Evolutionary conservation across 2,888 invertebrate genomes (phyloP).

Genomic region (Melipona bicolor): DNA sequence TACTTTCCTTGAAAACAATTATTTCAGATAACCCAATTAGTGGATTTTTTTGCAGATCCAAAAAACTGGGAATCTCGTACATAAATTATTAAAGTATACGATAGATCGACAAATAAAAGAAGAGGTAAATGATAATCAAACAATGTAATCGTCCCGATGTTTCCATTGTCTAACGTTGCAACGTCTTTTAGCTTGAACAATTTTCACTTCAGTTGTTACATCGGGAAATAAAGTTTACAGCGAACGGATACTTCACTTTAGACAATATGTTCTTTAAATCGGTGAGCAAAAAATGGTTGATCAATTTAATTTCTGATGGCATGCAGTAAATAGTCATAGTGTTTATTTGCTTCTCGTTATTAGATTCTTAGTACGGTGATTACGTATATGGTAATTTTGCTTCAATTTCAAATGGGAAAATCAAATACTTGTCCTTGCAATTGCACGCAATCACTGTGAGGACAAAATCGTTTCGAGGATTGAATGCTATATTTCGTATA

Average conservation of each 20-base stretch:
- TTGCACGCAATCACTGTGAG: neutral
- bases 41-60: conserved; percentile 47
- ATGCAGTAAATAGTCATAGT: neutral
- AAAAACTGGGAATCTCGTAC: conserved; percentile 42
- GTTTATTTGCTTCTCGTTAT: conserved; percentile 24
- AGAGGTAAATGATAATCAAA: conserved; percentile 46
- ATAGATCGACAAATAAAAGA: conserved; percentile 35
- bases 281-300: conserved; percentile 62
- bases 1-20: neutral
- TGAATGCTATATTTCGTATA: neutral
- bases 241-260: conserved; percentile 75
- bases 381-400: conserved; percentile 72
- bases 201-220: conserved; percentile 77
- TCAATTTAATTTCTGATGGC: neutral
- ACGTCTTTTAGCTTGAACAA: conserved; percentile 72
- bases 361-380: conserved; percentile 66
- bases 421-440: neutral
- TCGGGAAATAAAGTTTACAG: conserved; percentile 74
- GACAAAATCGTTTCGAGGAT: neutral
- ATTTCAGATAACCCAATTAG: neutral
- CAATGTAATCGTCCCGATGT: neutral
- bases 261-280: conserved; percentile 76
- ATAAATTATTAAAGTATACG: conserved; percentile 37
- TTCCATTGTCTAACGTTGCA: conserved; percentile 16
- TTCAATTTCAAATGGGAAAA: conserved; percentile 65